Conservation (phyloP, 2,888 invertebrate genomes). For the Poecilobothrus nobilitatus region DNA sequence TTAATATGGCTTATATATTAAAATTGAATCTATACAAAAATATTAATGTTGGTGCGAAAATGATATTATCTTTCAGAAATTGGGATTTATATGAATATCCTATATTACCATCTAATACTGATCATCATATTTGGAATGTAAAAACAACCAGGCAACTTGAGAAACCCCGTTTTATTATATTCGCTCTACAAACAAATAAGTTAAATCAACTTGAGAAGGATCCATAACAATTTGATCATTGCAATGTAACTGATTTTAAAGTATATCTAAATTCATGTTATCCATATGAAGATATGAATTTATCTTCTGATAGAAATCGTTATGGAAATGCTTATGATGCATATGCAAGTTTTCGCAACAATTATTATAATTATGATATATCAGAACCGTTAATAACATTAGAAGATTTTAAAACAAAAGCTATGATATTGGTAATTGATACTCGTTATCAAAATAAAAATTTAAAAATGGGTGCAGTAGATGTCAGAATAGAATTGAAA, state of each 20-base stretch:
- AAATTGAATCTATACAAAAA: conserved; percentile 25
- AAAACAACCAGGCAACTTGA: conserved; percentile 13
- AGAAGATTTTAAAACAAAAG: conserved; percentile 24
- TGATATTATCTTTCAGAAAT: conserved; percentile 28
- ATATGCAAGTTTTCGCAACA: too few relatives aligned
- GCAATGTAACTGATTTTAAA: conserved; percentile 13
- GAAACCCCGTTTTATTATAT: conserved; percentile 13
- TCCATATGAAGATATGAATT: conserved; percentile 33
- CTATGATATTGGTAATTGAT: conserved; percentile 28
- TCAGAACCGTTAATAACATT: conserved; percentile 14
- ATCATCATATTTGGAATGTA: conserved; percentile 14
- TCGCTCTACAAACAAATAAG: too few relatives aligned
- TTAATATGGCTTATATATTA: conserved; percentile 26
- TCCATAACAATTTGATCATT: too few relatives aligned
- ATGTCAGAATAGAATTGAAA: too few relatives aligned
- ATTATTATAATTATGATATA: too few relatives aligned
- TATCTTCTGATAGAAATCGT: conserved; percentile 27
- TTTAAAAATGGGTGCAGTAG: conserved; percentile 25
- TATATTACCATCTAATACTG: too few relatives aligned
- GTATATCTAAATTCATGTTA: conserved; percentile 21
- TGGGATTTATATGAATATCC: conserved; percentile 37
- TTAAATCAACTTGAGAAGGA: too few relatives aligned
- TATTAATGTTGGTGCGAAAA: conserved; percentile 8
- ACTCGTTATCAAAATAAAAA: conserved; percentile 28
- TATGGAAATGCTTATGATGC: conserved; percentile 25